Evolutionary conservation across 2,113 vertebrate genomes (phyloP), one percentile per base, ranked within the genome.

Genomic region (Picathartes gymnocephalus): DNA sequence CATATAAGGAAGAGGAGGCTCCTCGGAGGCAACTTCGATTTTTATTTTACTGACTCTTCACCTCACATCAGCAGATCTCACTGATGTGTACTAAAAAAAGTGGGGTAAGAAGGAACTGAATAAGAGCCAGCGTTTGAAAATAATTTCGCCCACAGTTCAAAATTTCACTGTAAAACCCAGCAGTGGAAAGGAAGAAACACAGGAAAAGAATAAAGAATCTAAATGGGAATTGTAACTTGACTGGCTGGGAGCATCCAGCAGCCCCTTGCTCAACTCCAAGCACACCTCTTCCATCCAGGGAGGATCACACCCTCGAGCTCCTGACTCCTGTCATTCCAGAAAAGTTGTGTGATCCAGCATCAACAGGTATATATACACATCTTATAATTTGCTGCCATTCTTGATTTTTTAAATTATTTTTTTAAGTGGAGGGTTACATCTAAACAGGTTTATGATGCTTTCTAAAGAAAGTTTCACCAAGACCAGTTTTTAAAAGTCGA

Each of bases 401-500:
- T 37, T 42, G 2, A 25, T 19, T 48, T 42, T 21, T 69, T 39
- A 39, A 39, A 39, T 64, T 0, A 3, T 9, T 15, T 53, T 18
- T 47, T 68, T 37, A 60, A 82, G 13, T 33, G 70, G 3, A 74
- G 30, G 6, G 20, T 53, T 90, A 81, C 81, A 85, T 84, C 27
- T 28, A 70, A 35, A 42, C 8, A 66, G 35, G 10, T 28, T 90
- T 94, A 69, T 78, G 73, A 96, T 73, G 54, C 24, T 64, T 94
- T 80, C 35, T 79, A 53, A 68, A 64, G 45, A 35, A 95, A 93
- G 58, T 57, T 80, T 84, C 31, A 42, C 47, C 71, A 85, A 62
- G 37, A 60, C 16, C 4, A 72, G 23, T 57, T 96, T 95, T 86
- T 3, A 64, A 45, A 90, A 69, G 83, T 51, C 77, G 85, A 48